Evolutionary conservation across 2,797 vertebrate genomes (phyloP).

Genomic region (Arctocebus calabarensis): DNA sequence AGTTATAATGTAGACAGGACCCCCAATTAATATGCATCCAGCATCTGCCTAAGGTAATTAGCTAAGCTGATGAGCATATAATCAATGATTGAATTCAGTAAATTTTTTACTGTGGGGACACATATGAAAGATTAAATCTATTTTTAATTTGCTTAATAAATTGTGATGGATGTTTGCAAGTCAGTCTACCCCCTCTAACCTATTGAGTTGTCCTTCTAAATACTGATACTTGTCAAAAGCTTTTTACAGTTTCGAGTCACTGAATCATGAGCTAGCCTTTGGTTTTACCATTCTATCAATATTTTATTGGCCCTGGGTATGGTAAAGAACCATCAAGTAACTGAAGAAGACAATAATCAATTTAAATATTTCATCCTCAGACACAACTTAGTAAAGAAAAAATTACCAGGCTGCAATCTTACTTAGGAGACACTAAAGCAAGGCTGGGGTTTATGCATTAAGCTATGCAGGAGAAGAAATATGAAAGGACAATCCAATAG

Average conservation of each 20-base stretch:
- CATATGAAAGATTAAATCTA: constrained; percentile 69
- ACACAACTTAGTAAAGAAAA: constrained; percentile 41
- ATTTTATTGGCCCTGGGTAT: constrained; percentile 54
- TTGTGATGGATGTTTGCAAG: constrained; percentile 70
- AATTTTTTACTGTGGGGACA: constrained; percentile 68
- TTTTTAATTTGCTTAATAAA: constrained; percentile 79
- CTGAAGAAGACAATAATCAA: constrained; percentile 39
- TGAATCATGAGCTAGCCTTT: constrained; percentile 27
- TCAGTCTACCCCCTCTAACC: constrained; percentile 51
- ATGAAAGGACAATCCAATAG: constrained; percentile 1
- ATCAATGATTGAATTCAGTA: constrained; percentile 69
- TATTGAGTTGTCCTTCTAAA: constrained; percentile 75
- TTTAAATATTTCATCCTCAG: constrained; percentile 61
- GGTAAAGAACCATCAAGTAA: constrained; percentile 69
- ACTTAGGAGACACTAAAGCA: not conserved
- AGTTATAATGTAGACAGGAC: constrained; percentile 4
- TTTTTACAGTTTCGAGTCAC: constrained; percentile 60
- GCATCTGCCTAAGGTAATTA: constrained; percentile 70
- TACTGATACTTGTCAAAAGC: constrained; percentile 51
- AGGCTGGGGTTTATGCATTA: not conserved
- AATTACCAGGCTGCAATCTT: not conserved
- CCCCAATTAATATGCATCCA: constrained; percentile 63
- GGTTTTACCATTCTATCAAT: constrained; percentile 61
- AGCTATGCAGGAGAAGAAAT: constrained; percentile 3
- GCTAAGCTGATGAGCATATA: constrained; percentile 58